phyloP scores from a whole-genome alignment of 2,113 vertebrate species.

The Cacatua alba region DNA sequence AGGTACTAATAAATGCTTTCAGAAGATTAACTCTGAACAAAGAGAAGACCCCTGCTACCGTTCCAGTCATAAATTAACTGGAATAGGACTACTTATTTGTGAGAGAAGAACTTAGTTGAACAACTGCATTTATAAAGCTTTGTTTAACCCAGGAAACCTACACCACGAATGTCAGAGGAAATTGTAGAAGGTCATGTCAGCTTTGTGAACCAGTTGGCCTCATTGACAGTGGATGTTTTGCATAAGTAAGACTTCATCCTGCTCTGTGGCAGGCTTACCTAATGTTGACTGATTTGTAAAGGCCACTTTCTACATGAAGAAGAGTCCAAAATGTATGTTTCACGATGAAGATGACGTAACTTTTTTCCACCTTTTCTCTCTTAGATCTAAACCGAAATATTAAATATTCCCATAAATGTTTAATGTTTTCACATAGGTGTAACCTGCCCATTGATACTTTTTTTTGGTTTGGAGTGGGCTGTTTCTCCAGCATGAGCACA shows the following conservation, averaged over 20 bases:
- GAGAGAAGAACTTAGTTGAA: not conserved
- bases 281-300: not conserved
- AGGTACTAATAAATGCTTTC: not conserved
- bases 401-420: not conserved
- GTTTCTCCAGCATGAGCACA: not conserved
- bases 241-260: not conserved
- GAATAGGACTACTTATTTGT: not conserved
- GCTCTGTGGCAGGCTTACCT: not conserved
- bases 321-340: not conserved
- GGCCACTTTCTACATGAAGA: not conserved
- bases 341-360: not conserved
- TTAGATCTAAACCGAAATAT: not conserved
- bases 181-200: constrained; percentile 10
- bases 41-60: not conserved
- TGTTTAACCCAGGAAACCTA: not conserved
- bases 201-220: not conserved
- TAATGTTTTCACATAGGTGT: not conserved
- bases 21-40: not conserved
- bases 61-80: not conserved
- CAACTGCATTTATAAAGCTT: not conserved
- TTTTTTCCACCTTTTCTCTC: not conserved
- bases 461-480: not conserved
- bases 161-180: not conserved
- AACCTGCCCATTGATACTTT: not conserved
- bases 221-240: not conserved